Conservation (phyloP, 2,113 vertebrate genomes). For the Todiramphus chloris region DNA sequence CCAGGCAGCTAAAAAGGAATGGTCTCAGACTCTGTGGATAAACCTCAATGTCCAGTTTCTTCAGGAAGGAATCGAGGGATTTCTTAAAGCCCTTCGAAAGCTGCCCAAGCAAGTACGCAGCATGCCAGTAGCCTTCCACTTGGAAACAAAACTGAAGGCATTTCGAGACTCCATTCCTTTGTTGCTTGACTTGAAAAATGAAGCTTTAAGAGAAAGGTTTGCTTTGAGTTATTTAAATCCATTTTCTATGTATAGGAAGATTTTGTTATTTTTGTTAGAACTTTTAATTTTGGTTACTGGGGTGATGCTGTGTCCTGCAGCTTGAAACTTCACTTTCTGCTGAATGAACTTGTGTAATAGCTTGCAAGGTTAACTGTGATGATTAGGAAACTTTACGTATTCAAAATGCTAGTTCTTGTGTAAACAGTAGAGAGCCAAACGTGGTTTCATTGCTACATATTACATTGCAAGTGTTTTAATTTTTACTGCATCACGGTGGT, state of each 20-base stretch:
- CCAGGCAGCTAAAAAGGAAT: slow-evolving; percentile 87
- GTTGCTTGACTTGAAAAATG: slow-evolving; percentile 92
- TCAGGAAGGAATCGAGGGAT: slow-evolving; percentile 86
- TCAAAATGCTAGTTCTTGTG: not conserved
- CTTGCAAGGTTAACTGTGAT: not conserved
- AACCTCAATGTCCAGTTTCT: slow-evolving; percentile 89
- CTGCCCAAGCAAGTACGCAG: slow-evolving; percentile 81
- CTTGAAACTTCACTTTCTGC: not conserved
- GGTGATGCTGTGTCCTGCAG: not conserved
- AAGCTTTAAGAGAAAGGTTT: slow-evolving; percentile 93
- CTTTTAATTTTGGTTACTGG: not conserved
- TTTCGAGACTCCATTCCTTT: slow-evolving; percentile 92
- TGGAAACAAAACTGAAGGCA: slow-evolving; percentile 89
- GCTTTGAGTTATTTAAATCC: not conserved
- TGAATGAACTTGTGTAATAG: not conserved
- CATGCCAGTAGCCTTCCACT: slow-evolving; percentile 77
- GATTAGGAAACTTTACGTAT: not conserved
- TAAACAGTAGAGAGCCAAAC: not conserved
- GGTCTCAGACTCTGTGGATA: slow-evolving; percentile 93
- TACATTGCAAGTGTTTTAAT: not conserved
- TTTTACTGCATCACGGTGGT: not conserved
- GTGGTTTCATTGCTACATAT: not conserved
- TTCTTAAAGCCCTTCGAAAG: slow-evolving; percentile 81
- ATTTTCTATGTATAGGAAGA: not conserved
- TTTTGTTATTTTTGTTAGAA: not conserved